These are phyloP conservation scores for Umimayanthus kanabou DNA, from an alignment of 92 coral and sea anemone species.

Conservation along the genomic window DNA sequence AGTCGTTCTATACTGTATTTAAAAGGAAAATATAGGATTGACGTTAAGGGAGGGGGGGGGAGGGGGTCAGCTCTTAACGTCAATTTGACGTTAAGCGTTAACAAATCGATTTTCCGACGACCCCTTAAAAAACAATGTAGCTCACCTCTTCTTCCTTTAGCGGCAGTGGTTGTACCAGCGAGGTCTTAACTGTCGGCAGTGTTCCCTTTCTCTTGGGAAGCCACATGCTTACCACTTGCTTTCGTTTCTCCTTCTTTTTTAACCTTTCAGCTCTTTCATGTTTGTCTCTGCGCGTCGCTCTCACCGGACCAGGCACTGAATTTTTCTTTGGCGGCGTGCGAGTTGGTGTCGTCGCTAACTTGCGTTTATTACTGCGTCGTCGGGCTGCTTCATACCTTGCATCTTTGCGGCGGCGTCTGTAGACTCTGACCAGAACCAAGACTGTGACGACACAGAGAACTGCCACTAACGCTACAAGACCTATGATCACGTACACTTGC, in stretches of 20 bases:
- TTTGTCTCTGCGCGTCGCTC: constrained; percentile 52
- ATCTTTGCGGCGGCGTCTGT: constrained; percentile 48
- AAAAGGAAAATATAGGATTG: no score
- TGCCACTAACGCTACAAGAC: constrained; percentile 53
- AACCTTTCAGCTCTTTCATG: constrained; percentile 59
- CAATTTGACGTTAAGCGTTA: no score
- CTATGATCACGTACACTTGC: constrained; percentile 67
- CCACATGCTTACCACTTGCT: constrained; percentile 80
- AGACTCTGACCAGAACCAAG: constrained; percentile 58
- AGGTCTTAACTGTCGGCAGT: constrained; percentile 70
- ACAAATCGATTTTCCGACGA: no score
- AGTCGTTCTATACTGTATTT: no score
- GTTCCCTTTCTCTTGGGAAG: constrained; percentile 77
- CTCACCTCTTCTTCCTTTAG: constrained; percentile 57
- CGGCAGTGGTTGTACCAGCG: constrained; percentile 79
- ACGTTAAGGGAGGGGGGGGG: no score
- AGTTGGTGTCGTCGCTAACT: not conserved
- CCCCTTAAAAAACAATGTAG: not conserved
- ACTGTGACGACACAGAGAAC: constrained; percentile 53
- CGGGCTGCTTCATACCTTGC: constrained; percentile 26
- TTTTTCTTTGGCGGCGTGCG: constrained; percentile 39
- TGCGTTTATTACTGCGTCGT: constrained; percentile 21
- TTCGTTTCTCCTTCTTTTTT: constrained; percentile 68
- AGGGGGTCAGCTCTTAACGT: no score
- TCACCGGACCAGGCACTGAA: constrained; percentile 53